A percentile compares a stretch with the other conserved stretches of the same genome.
phyloP scores from a whole-genome alignment of 2,113 vertebrate genomes.

The Proteles cristata region DNA sequence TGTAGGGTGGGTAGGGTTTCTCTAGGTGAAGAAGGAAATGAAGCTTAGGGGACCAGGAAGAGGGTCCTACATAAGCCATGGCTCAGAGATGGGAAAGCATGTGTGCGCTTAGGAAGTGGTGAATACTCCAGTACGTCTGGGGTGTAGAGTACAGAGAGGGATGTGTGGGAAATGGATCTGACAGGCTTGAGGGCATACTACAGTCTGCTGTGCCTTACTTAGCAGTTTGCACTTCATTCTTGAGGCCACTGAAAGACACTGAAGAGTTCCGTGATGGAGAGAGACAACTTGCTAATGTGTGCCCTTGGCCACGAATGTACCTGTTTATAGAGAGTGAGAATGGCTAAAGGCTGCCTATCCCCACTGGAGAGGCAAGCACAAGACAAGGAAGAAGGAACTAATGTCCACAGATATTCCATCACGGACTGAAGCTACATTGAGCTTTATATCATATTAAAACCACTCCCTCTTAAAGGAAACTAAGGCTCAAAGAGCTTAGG shows the following conservation, averaged over 20 bases:
- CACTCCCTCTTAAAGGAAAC: neutral
- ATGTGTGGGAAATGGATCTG: neutral
- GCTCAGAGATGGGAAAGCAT: neutral
- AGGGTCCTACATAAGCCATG: neutral
- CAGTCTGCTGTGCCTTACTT: neutral
- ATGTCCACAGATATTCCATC: neutral
- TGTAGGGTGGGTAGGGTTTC: neutral
- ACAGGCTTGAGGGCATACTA: neutral
- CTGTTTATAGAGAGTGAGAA: neutral
- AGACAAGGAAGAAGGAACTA: neutral
- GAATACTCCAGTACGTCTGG: neutral
- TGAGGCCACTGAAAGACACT: neutral
- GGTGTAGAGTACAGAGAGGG: neutral
- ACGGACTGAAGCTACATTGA: neutral
- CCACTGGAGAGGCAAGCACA: neutral
- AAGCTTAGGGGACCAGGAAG: neutral
- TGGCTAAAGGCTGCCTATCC: neutral
- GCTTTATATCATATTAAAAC: neutral
- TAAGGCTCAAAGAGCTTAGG: neutral
- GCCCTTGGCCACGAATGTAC: neutral
- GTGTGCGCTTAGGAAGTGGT: neutral
- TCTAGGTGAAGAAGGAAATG: neutral
- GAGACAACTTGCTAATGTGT: neutral
- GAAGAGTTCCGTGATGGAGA: neutral
- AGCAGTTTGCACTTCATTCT: neutral